Conservation (phyloP, 2,113 vertebrate species). For the Speoplatyrhinus poulsoni region DNA sequence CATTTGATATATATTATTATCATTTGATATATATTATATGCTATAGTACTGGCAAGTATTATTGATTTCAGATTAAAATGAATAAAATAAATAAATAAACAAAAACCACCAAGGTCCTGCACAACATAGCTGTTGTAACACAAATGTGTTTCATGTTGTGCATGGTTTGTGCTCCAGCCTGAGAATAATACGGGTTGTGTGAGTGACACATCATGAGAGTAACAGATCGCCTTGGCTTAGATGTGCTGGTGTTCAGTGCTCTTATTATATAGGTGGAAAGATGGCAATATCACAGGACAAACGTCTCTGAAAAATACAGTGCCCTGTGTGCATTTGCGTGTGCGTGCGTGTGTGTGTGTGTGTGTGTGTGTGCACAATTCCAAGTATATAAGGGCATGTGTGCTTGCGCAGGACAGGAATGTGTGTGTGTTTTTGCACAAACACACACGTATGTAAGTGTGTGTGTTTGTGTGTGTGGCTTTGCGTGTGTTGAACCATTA, state of each 20-base stretch:
- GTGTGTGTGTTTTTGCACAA: not conserved
- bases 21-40: not conserved
- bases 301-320: slow-evolving; percentile 31
- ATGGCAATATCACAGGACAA: slow-evolving; percentile 45
- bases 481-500: slow-evolving; percentile 29
- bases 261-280: slow-evolving; percentile 65
- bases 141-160: slow-evolving; percentile 66
- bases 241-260: slow-evolving; percentile 54
- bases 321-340: not conserved
- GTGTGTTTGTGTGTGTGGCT: not conserved
- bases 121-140: slow-evolving; percentile 32
- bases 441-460: not conserved
- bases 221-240: slow-evolving; percentile 70
- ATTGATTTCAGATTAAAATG: slow-evolving; percentile 19
- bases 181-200: slow-evolving; percentile 40
- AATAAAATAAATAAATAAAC: no score
- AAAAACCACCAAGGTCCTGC: slow-evolving; percentile 5
- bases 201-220: slow-evolving; percentile 66
- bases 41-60: not conserved
- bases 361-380: slow-evolving; percentile 7
- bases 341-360: slow-evolving; percentile 4
- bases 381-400: slow-evolving; percentile 3
- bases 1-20: slow-evolving; percentile 8
- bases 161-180: slow-evolving; percentile 51
- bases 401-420: not conserved